Evolutionary conservation across 2,113 vertebrate species (phyloP).

Genomic region (Mohoua ochrocephala): DNA sequence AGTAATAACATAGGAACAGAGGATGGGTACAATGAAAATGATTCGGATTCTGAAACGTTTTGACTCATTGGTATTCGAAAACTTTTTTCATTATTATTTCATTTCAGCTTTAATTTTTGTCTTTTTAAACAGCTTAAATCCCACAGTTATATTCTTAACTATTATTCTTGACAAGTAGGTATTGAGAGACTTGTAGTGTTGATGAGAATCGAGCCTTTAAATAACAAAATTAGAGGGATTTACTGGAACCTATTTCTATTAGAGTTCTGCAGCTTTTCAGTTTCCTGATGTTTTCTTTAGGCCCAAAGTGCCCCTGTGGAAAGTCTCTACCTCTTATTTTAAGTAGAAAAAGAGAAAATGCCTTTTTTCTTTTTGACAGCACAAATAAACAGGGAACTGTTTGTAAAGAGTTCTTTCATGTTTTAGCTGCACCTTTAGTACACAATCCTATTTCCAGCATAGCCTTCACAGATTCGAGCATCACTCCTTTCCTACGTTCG

Average conservation of each 20-base stretch:
- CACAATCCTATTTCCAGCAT: constrained; percentile 7
- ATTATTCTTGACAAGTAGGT: constrained; percentile 1
- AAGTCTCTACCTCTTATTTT: constrained; percentile 77
- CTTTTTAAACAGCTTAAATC: constrained; percentile 23
- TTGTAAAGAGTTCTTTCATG: constrained; percentile 3
- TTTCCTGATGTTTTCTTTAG: constrained; percentile 47
- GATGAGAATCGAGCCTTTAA: constrained; percentile 1
- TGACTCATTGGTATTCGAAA: constrained; percentile 68
- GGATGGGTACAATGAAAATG: constrained; percentile 86
- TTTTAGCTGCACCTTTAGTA: constrained; percentile 43
- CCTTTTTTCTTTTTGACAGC: constrained; percentile 63
- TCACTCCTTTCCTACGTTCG: neutral
- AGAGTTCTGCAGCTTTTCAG: constrained; percentile 24
- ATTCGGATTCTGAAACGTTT: constrained; percentile 93
- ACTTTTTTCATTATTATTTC: neutral
- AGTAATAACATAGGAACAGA: constrained; percentile 70
- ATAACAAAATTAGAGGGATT: neutral
- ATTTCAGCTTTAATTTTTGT: neutral
- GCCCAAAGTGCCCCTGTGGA: constrained; percentile 60
- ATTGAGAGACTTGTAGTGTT: neutral
- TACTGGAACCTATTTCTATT: neutral
- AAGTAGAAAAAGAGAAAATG: constrained; percentile 55
- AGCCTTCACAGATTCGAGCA: neutral
- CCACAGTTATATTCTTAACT: neutral
- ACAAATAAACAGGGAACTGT: constrained; percentile 55